phyloP scores from a whole-genome alignment of 2,797 vertebrate species.

The Phrynocephalus guinanensis region DNA sequence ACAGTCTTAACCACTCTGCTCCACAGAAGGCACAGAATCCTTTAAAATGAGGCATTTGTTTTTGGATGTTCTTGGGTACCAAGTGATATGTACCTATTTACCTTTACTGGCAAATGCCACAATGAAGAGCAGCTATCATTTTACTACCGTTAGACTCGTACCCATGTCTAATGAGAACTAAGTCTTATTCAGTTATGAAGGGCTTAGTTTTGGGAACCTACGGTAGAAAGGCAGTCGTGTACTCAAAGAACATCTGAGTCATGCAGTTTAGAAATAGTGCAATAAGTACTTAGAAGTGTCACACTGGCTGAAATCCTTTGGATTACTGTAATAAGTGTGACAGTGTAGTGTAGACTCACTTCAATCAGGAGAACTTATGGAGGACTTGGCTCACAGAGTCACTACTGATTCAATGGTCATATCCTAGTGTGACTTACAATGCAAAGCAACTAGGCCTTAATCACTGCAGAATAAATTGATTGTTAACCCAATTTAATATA shows the following conservation, averaged over 20 bases:
- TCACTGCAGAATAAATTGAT: neutral
- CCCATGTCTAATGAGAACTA: neutral
- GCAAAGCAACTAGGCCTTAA: too few relatives aligned
- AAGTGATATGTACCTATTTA: neutral
- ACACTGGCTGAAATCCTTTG: too few relatives aligned
- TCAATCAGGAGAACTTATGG: too few relatives aligned
- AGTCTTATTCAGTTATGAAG: neutral
- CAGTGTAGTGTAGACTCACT: too few relatives aligned
- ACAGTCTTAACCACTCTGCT: neutral
- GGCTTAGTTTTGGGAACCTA: neutral
- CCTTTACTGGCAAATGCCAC: neutral
- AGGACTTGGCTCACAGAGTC: too few relatives aligned
- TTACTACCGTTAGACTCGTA: neutral
- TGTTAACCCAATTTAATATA: neutral
- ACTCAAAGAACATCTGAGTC: neutral
- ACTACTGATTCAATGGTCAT: too few relatives aligned
- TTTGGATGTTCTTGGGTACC: neutral
- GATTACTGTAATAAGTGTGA: too few relatives aligned
- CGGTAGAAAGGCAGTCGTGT: too few relatives aligned
- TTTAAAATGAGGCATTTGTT: neutral
- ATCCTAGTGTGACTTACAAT: too few relatives aligned
- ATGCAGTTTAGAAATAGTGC: neutral
- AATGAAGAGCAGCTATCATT: neutral
- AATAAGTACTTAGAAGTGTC: neutral
- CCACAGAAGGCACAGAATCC: too few relatives aligned